A percentile compares a stretch with the other conserved stretches of the same genome.
These are phyloP conservation scores for Lasioglossum oenotherae DNA, from an alignment of 2,888 invertebrate species.

Conservation along the genomic window DNA sequence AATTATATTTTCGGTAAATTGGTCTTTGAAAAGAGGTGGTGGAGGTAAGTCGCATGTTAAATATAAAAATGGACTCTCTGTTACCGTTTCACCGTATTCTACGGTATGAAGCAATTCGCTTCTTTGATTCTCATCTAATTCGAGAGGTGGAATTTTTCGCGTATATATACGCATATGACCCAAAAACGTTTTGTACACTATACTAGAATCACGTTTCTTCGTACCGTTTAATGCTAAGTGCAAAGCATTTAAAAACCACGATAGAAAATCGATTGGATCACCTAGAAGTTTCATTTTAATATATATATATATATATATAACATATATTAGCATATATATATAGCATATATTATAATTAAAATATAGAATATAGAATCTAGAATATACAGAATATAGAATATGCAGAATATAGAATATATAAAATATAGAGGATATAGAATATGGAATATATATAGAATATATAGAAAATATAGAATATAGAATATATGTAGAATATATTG, in stretches of 20 bases:
- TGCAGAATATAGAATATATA: not conserved
- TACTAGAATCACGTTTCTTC: slow-evolving; percentile 94
- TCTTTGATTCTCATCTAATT: slow-evolving; percentile 95
- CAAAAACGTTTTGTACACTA: slow-evolving; percentile 97
- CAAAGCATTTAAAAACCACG: slow-evolving; percentile 98
- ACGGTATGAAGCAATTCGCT: slow-evolving; percentile 91
- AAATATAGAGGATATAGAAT: not conserved
- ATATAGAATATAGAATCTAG: too few species aligned
- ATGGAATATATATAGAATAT: too few species aligned
- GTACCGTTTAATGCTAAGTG: slow-evolving; percentile 97
- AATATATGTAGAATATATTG: not conserved
- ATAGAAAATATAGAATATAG: not conserved
- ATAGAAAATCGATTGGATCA: slow-evolving; percentile 98
- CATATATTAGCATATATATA: too few species aligned
- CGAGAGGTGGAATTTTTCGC: slow-evolving; percentile 96
- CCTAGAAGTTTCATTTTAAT: slow-evolving; percentile 86
- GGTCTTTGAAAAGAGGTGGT: slow-evolving; percentile 98
- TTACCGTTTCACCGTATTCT: slow-evolving; percentile 94
- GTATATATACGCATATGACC: slow-evolving; percentile 96
- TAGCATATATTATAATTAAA: too few species aligned
- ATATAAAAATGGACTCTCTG: slow-evolving; percentile 97
- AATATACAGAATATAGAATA: not conserved
- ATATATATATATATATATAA: not conserved
- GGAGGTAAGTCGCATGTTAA: slow-evolving; percentile 99
- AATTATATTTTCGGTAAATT: slow-evolving; percentile 99